Conservation (phyloP, 2,888 invertebrate species). For the Caprella mutica region DNA sequence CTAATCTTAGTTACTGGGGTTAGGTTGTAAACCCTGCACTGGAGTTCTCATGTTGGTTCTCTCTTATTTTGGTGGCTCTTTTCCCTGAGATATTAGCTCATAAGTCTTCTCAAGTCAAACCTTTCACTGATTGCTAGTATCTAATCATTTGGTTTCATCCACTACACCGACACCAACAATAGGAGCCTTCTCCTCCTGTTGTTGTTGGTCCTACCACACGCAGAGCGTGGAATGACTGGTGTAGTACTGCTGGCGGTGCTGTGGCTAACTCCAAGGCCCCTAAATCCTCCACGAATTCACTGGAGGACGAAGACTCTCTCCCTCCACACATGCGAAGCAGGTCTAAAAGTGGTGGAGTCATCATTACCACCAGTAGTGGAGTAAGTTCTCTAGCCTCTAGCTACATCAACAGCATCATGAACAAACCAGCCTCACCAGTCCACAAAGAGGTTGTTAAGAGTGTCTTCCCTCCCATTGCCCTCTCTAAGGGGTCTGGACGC, state of each 20-base stretch:
- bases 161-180: too few relatives aligned
- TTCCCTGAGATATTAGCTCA: too few relatives aligned
- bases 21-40: too few relatives aligned
- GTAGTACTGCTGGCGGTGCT: slow-evolving; percentile 36
- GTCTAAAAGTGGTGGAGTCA: slow-evolving; percentile 4
- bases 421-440: neutral
- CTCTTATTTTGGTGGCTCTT: too few relatives aligned
- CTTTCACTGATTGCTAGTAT: too few relatives aligned
- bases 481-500: neutral
- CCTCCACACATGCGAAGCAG: slow-evolving; percentile 17
- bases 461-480: too few relatives aligned
- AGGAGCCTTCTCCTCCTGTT: too few relatives aligned
- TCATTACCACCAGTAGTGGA: slow-evolving; percentile 13
- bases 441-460: neutral
- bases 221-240: slow-evolving; percentile 63
- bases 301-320: slow-evolving; percentile 26
- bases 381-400: neutral
- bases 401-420: neutral
- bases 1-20: too few relatives aligned
- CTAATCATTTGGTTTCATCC: too few relatives aligned
- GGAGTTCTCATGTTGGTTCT: too few relatives aligned
- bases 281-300: slow-evolving; percentile 19
- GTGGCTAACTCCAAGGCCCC: slow-evolving; percentile 14
- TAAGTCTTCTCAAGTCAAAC: too few relatives aligned
- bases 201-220: slow-evolving; percentile 58